These are phyloP conservation scores for Loris lydekkerianus DNA, from an alignment of 2,797 vertebrate species.

Conservation along the genomic window DNA sequence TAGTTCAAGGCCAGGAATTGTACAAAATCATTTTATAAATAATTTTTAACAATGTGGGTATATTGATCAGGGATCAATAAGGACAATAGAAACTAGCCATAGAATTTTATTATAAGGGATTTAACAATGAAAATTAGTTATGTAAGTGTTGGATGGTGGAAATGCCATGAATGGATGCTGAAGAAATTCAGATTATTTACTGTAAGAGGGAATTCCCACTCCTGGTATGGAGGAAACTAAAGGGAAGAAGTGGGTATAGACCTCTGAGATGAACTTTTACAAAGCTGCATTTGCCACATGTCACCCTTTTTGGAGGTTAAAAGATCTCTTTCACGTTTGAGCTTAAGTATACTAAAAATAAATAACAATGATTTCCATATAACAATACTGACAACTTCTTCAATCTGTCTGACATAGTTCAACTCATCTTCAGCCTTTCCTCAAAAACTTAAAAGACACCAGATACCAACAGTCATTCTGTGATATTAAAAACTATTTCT, in stretches of 20 bases:
- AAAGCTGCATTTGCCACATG: background rate
- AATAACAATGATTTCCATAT: background rate
- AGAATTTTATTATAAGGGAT: background rate
- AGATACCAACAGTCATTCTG: background rate
- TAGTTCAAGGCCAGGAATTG: background rate
- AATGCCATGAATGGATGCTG: background rate
- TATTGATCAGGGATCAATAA: background rate
- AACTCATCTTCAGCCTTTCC: background rate
- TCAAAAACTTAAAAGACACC: background rate
- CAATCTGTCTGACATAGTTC: background rate
- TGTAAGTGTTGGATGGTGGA: background rate
- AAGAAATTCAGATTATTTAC: background rate
- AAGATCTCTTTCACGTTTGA: background rate
- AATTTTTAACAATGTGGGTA: background rate
- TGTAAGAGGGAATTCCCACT: background rate
- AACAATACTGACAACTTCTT: background rate
- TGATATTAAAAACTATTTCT: background rate
- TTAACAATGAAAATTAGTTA: background rate
- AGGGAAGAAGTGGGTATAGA: background rate
- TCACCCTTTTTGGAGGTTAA: background rate
- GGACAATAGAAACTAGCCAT: background rate
- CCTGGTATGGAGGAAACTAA: background rate
- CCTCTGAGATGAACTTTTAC: background rate
- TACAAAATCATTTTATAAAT: background rate
- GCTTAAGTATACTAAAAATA: background rate